A percentile compares a stretch with the other conserved stretches of the same genome.
Conservation (phyloP, 2,888 invertebrate species). For the Drosophila meridiana region DNA sequence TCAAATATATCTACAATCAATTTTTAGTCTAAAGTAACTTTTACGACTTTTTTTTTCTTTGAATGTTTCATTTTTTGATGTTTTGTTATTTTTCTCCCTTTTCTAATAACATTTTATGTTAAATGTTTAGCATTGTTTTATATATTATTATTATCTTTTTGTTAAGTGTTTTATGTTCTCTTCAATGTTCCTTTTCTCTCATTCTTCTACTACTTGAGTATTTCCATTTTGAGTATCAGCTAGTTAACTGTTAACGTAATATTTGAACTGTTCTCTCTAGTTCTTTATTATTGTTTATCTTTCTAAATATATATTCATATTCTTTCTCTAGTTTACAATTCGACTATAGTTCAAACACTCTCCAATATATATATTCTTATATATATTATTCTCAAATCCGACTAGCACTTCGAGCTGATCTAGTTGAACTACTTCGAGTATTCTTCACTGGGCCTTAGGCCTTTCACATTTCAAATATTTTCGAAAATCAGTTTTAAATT, state of each 20-base stretch:
- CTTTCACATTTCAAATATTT: constrained; percentile 2
- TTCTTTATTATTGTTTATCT: constrained; percentile 10
- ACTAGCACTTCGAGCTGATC: constrained; percentile 29
- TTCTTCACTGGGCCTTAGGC: constrained; percentile 45
- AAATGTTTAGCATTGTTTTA: constrained; percentile 34
- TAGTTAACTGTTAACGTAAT: constrained; percentile 50
- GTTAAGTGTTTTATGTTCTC: constrained; percentile 38
- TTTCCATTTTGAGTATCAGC: constrained; percentile 10
- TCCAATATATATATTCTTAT: constrained; percentile 4
- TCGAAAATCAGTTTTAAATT: background rate
- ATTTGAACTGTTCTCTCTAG: constrained; percentile 28
- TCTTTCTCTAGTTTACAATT: constrained; percentile 1
- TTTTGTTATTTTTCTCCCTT: constrained; percentile 9
- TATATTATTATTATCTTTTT: constrained; percentile 17
- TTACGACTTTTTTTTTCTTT: constrained; percentile 27
- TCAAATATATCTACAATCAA: constrained; percentile 29
- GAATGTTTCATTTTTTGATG: constrained; percentile 28
- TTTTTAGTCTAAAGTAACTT: constrained; percentile 38
- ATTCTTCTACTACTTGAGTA: constrained; percentile 5
- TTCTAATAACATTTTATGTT: constrained; percentile 42
- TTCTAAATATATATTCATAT: background rate
- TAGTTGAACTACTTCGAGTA: constrained; percentile 14
- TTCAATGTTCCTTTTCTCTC: constrained; percentile 12
- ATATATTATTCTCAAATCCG: constrained; percentile 19
- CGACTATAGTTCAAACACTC: constrained; percentile 5